Evolutionary conservation across 2,888 invertebrate species (phyloP).

Genomic region (Drosophila nigricruria): DNA sequence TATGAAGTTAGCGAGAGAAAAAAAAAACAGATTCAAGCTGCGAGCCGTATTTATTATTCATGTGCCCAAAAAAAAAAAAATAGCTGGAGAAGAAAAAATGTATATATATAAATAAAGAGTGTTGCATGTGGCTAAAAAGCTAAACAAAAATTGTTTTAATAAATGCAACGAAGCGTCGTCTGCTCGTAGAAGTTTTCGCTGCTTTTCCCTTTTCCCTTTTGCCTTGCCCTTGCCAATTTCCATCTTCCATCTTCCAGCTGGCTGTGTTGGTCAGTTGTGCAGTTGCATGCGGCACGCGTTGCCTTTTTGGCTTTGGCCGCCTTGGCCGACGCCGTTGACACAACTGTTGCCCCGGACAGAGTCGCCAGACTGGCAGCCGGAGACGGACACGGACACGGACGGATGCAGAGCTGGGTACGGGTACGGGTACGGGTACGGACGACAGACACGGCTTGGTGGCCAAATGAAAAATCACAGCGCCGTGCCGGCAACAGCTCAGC

Average conservation of each 20-base stretch:
- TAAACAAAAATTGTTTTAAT: conserved; percentile 65
- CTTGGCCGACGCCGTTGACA: conserved; percentile 54
- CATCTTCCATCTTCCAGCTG: not conserved
- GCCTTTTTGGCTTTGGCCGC: conserved; percentile 43
- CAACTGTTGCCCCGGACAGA: conserved; percentile 67
- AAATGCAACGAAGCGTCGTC: conserved; percentile 59
- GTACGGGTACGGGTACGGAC: conserved; percentile 12
- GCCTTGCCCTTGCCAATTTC: not conserved
- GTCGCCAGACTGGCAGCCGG: conserved; percentile 23
- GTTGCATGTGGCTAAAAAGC: conserved; percentile 56
- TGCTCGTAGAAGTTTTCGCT: conserved; percentile 25
- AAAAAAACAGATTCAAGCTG: conserved; percentile 20
- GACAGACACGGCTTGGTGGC: conserved; percentile 36
- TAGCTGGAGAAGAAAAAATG: conserved; percentile 1
- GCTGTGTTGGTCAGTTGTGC: conserved; percentile 47
- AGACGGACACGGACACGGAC: conserved; percentile 11
- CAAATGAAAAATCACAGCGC: conserved; percentile 78
- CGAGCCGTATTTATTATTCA: conserved; percentile 63
- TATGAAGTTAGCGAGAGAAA: conserved; percentile 3
- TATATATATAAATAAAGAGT: conserved; percentile 23
- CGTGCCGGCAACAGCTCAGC: conserved; percentile 64
- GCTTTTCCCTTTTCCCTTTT: not conserved
- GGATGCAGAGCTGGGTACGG: not conserved
- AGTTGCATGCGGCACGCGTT: conserved; percentile 74
- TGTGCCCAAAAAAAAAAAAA: conserved; percentile 39